Evolutionary conservation across 2,888 invertebrate species (phyloP).

Genomic region (Caenorhabditis sp.): DNA sequence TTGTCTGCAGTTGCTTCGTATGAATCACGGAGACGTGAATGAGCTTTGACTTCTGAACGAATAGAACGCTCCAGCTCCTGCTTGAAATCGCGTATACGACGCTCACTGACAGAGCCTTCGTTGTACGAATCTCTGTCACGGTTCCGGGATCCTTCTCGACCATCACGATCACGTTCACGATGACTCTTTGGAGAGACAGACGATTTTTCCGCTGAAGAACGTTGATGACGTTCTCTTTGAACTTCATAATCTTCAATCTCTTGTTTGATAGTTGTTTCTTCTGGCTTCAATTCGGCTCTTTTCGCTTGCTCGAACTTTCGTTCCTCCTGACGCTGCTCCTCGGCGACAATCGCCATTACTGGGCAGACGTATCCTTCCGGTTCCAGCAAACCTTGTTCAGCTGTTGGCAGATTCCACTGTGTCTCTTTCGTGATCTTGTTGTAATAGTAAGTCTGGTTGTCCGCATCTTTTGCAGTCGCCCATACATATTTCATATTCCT

Average conservation of each 20-base stretch:
- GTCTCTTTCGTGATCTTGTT: conserved; percentile 68
- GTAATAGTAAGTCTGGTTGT: conserved; percentile 94
- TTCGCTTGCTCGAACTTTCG: background rate
- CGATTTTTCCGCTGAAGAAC: conserved; percentile 6
- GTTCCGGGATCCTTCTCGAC: conserved; percentile 11
- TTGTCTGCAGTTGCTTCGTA: conserved; percentile 46
- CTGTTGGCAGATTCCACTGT: conserved; percentile 59
- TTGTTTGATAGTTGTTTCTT: background rate
- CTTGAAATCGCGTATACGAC: conserved; percentile 51
- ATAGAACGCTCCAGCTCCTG: conserved; percentile 39
- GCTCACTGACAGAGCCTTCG: conserved; percentile 10
- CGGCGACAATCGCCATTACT: conserved; percentile 36
- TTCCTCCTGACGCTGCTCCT: background rate
- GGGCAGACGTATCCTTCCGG: conserved; percentile 46
- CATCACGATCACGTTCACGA: conserved; percentile 16
- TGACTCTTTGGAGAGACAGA: background rate
- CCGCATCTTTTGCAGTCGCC: conserved; percentile 90
- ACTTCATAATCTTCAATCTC: background rate
- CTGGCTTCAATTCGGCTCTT: background rate
- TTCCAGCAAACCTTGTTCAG: conserved; percentile 59
- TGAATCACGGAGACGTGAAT: background rate
- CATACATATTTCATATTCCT: conserved; percentile 88
- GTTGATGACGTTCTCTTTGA: background rate
- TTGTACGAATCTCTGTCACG: conserved; percentile 1
- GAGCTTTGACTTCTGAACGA: conserved; percentile 32